phyloP scores from a whole-genome alignment of 2,797 vertebrate species.

The Gymnoscopelus microlampas region DNA sequence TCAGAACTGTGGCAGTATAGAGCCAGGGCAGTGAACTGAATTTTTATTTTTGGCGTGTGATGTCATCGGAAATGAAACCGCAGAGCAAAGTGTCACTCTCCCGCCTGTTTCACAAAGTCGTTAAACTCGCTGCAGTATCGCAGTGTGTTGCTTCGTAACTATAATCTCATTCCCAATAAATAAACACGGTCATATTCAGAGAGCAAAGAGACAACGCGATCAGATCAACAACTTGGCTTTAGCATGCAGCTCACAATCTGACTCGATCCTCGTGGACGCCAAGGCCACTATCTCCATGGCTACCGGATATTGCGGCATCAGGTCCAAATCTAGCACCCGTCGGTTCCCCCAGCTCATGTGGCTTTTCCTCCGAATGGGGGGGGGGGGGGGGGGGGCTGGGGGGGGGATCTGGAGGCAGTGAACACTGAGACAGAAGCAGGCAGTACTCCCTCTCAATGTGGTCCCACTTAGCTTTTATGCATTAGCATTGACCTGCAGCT shows the following conservation, averaged over 20 bases:
- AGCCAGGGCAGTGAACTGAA: not conserved
- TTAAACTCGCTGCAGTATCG: too few relatives aligned
- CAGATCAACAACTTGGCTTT: too few relatives aligned
- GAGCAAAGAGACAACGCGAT: too few relatives aligned
- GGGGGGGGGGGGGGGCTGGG: conserved; percentile 39
- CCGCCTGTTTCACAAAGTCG: too few relatives aligned
- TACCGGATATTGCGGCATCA: conserved; percentile 66
- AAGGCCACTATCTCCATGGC: conserved; percentile 57
- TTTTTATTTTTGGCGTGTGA: conserved; percentile 10
- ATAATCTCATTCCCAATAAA: too few relatives aligned
- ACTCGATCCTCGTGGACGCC: conserved; percentile 46
- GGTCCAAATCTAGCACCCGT: conserved; percentile 55
- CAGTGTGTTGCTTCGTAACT: too few relatives aligned
- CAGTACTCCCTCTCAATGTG: not conserved
- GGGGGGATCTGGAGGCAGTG: conserved; percentile 18
- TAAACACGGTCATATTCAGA: too few relatives aligned
- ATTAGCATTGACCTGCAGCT: conserved; percentile 36
- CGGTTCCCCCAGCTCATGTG: conserved; percentile 28
- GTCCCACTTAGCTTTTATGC: conserved; percentile 24
- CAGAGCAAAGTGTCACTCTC: not conserved
- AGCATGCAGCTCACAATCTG: too few relatives aligned
- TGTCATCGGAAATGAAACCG: conserved; percentile 21
- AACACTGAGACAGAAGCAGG: not conserved
- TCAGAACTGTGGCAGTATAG: conserved; percentile 4
- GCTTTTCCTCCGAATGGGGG: conserved; percentile 35